Base-by-base conservation (phyloP, 2,888 invertebrate genomes). In the Vannuccia rotundouncinata region DNA sequence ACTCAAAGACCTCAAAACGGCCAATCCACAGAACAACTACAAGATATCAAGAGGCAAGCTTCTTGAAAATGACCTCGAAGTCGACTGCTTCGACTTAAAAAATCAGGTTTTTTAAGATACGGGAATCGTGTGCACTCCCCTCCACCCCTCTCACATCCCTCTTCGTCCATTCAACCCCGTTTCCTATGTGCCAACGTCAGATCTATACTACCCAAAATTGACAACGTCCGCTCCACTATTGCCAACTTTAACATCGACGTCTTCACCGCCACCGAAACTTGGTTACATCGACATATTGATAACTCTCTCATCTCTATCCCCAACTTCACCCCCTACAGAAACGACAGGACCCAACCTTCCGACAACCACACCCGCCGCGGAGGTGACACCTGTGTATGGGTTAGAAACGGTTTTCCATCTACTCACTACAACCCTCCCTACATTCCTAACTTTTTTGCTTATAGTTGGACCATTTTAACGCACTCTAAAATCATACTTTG, bases 1-100 rank as follows among this genome's bases (percentile, higher is more conserved):
- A 22, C 66, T 66, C 66, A n/a, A 66, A 66, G 66, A 66, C 25
- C 66, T 66, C 66, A 66, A 66, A 27, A 66, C 66, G 66, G 25
- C 22, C 25, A 66, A 66, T 66, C 66, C 10, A 13, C 66, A 66
- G 25, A 66, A 66, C 25, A 66, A 5, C 66, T 66, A 66, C 66
- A 66, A 66, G 25, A 66, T 66, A 17, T 66, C 66, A 5, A 66
- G 66, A 66, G 66, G 66, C 10, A 66, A 66, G 25, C 66, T 66
- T 66, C 45, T 45, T 17, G 17, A 17, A 45, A 45, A 45, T 45
- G 45, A 45, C 45, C 45, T 10, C 45, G 45, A 45, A 45, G 45
- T 5, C 45, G 45, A 45, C 45, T 17, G 17, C 17, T 45, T 45
- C 45, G 45, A 45, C 17, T 10, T 45, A 5, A 45, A 45, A 45